Percentiles rank a stretch among this genome's conserved stretches.
phyloP scores from a whole-genome alignment of 2,797 vertebrate species.

The Sebastes taczanowskii region DNA sequence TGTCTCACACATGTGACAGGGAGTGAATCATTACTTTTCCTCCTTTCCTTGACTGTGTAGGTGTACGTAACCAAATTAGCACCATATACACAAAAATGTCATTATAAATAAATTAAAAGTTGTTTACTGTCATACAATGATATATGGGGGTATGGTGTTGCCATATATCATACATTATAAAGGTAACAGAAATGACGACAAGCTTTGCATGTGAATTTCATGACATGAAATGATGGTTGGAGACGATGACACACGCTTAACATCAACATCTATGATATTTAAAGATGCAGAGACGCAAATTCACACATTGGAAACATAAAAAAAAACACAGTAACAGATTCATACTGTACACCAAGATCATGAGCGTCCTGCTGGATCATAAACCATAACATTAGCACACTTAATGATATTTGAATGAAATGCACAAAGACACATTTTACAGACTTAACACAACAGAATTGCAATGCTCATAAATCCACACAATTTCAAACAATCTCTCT shows the following conservation, averaged over 20 bases:
- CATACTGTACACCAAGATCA: slow-evolving; percentile 74
- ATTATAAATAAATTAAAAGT: slow-evolving; percentile 40
- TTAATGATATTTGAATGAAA: slow-evolving; percentile 62
- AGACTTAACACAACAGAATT: slow-evolving; percentile 35
- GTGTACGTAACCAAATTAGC: slow-evolving; percentile 9
- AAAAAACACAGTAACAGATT: slow-evolving; percentile 57
- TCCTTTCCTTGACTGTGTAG: slow-evolving; percentile 10
- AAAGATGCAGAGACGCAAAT: slow-evolving; percentile 35
- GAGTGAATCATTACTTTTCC: slow-evolving; percentile 2
- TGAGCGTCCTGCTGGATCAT: slow-evolving; percentile 76
- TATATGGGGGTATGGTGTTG: slow-evolving; percentile 52
- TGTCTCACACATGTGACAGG: slow-evolving; percentile 1
- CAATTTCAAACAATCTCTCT: slow-evolving; percentile 12
- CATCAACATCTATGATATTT: slow-evolving; percentile 62
- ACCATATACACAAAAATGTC: slow-evolving; percentile 19
- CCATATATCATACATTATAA: slow-evolving; percentile 62
- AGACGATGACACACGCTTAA: slow-evolving; percentile 63
- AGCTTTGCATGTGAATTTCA: slow-evolving; percentile 60
- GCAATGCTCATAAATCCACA: slow-evolving; percentile 15
- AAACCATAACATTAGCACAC: slow-evolving; percentile 76
- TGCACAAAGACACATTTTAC: slow-evolving; percentile 49
- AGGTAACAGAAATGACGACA: slow-evolving; percentile 56
- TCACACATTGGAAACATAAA: slow-evolving; percentile 44
- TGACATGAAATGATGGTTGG: slow-evolving; percentile 44
- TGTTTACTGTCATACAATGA: slow-evolving; percentile 36